Base-by-base conservation (phyloP, 2,888 invertebrate species). In the Zygogramma bicolorata region DNA sequence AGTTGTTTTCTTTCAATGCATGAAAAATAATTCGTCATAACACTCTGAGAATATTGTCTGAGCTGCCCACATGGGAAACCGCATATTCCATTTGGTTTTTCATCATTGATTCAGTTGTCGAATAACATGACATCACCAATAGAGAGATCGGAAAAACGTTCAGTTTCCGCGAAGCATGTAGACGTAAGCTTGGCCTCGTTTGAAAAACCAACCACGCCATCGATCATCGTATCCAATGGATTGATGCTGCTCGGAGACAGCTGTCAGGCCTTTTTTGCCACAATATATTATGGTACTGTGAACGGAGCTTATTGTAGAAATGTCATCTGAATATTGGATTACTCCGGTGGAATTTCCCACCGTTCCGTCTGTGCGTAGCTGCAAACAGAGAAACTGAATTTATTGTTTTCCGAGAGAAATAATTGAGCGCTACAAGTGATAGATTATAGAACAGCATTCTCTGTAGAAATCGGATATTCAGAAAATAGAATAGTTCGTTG, bases 81-180 rank as follows among this genome's bases (percentile, higher is more conserved):
- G 1, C 3, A 8, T 46, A 20, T 20, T 10, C 10, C 8, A 20
- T 46, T 0, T 15, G 3, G 1, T 49, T 31, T 69, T 70, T 58
- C 10, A 13, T 20, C 38, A 70, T 70, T 53, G 49, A 60, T 70
- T 65, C 38, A 70, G 60, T 65, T 70, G 65, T 65, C 65, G 70
- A 65, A 70, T 60, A 1, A 42, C 53, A 65, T 60, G 65, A 70
- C 59, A 60, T 60, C 34, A 38, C 31, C 38, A 63, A 68, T 68
- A 40, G 22, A 58, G 49, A 60, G 53, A 60, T 53, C 65, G 22
- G 18, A 31, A 65, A 60, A 70, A 63, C 53, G 27, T 53, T 53
- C 53, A 27, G 13, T 53, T 53, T 53, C 27, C 53, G 1, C 27
- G 27, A 53, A 4, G 25, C 27, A n/a, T 53, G 53, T 53, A 53